Conservation (phyloP, 2,797 vertebrate species). For the Micromesistius poutassou region DNA sequence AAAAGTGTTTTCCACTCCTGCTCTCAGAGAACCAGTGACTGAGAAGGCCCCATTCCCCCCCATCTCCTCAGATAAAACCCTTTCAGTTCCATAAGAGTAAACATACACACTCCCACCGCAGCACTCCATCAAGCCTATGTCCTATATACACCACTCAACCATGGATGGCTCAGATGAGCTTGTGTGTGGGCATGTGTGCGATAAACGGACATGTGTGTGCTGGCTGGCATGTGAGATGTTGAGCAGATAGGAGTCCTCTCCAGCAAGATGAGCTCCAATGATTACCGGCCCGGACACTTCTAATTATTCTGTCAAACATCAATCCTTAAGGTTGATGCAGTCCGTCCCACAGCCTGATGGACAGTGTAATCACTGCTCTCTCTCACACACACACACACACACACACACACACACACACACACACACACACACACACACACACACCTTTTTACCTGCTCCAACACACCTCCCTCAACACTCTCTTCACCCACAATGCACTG, state of each 20-base stretch:
- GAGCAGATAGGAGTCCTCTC: conserved; percentile 71
- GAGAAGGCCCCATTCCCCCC: conserved; percentile 33
- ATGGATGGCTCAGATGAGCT: conserved; percentile 33
- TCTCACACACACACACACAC: not conserved
- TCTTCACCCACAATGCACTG: not conserved
- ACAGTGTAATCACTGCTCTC: conserved; percentile 87
- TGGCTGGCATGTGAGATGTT: conserved; percentile 2
- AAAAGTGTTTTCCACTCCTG: conserved; percentile 27
- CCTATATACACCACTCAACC: conserved; percentile 51
- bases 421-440: too few relatives aligned
- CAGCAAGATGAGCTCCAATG: conserved; percentile 81
- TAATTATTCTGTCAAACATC: conserved; percentile 99
- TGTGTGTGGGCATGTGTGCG: conserved; percentile 21
- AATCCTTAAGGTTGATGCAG: conserved; percentile 84
- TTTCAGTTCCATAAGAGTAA: conserved; percentile 75
- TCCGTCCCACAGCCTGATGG: conserved; percentile 83
- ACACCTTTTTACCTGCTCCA: conserved; percentile 12
- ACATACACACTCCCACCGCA: conserved; percentile 72
- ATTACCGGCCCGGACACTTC: conserved; percentile 94
- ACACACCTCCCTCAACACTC: conserved; percentile 22
- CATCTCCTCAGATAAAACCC: conserved; percentile 60
- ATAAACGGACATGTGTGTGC: conserved; percentile 14
- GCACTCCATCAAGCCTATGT: conserved; percentile 58
- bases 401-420: too few relatives aligned
- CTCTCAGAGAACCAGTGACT: conserved; percentile 39